These are phyloP conservation scores for Mico argentatus DNA, from an alignment of 2,797 vertebrate genomes.

Conservation along the genomic window DNA sequence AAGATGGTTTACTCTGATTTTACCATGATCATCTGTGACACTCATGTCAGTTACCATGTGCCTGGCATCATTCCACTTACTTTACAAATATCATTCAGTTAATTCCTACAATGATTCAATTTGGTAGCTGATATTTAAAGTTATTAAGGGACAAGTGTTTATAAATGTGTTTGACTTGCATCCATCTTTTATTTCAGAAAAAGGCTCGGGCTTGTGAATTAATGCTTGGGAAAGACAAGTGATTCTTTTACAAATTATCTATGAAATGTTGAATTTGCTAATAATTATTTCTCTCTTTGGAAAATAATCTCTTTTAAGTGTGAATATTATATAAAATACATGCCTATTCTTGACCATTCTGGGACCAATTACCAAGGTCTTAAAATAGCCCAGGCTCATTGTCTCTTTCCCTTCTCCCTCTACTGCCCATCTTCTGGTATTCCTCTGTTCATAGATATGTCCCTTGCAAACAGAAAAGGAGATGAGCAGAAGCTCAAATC, in stretches of 20 bases:
- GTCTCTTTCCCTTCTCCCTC: background rate
- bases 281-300: constrained; percentile 36
- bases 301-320: constrained; percentile 34
- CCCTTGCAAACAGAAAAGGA: background rate
- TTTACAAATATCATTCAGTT: background rate
- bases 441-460: background rate
- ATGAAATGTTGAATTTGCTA: constrained; percentile 19
- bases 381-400: constrained; percentile 31
- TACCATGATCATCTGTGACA: background rate
- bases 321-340: constrained; percentile 45
- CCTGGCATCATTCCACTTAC: background rate
- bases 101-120: background rate
- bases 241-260: constrained; percentile 21
- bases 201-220: background rate
- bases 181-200: background rate
- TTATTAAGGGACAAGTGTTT: background rate
- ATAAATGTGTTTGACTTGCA: background rate
- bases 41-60: background rate
- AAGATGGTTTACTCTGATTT: background rate
- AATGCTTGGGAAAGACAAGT: background rate
- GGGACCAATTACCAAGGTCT: constrained; percentile 15
- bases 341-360: constrained; percentile 48
- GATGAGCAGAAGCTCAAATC: background rate
- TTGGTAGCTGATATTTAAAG: background rate
- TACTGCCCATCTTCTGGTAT: background rate